Conservation (phyloP, 2,888 invertebrate species). For the Heliconius ethilla region DNA sequence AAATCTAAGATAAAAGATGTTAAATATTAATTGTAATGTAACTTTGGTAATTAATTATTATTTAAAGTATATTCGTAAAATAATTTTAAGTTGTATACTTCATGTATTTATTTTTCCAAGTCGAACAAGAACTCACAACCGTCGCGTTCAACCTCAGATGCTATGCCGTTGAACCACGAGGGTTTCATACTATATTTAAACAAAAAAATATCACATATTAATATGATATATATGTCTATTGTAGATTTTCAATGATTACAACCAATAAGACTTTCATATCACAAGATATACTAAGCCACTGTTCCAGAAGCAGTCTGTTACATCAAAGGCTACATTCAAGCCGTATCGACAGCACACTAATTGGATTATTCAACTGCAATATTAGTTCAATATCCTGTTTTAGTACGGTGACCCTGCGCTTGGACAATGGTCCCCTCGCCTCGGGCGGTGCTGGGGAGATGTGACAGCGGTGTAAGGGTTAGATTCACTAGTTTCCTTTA, state of each 20-base stretch:
- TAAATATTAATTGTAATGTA: no score
- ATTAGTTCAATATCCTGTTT: constrained; percentile 69
- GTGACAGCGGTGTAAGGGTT: constrained; percentile 25
- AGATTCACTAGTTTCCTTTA: constrained; percentile 6
- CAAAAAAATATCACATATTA: no score
- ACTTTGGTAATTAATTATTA: no score
- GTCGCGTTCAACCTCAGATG: no score
- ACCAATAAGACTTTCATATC: not conserved
- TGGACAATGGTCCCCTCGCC: constrained; percentile 56
- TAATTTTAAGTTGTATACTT: no score
- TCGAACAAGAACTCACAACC: no score
- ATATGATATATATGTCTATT: not conserved
- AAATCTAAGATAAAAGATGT: no score
- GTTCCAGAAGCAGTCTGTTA: constrained; percentile 22
- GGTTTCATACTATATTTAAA: not conserved
- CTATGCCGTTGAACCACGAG: no score
- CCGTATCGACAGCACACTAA: constrained; percentile 62
- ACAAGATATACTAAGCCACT: constrained; percentile 17
- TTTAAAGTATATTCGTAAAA: no score
- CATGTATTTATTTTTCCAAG: no score
- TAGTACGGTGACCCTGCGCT: constrained; percentile 70
- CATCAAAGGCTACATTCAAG: constrained; percentile 62
- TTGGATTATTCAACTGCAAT: constrained; percentile 72
- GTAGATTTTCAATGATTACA: not conserved
- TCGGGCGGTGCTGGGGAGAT: constrained; percentile 30